Evolutionary conservation across 2,113 vertebrate genomes (phyloP).

Genomic region (Leucoraja erinaceus): DNA sequence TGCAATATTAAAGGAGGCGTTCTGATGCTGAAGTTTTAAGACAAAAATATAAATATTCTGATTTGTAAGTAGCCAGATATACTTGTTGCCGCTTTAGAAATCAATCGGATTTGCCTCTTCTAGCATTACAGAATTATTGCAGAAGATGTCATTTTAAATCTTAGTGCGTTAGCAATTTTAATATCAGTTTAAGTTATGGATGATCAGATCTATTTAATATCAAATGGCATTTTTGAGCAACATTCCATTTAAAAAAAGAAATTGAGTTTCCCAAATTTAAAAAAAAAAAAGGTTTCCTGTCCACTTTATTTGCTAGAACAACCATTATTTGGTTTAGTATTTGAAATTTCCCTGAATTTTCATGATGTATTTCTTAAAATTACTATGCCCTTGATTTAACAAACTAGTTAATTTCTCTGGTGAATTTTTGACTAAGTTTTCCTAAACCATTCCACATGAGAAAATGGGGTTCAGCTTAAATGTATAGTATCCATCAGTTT

Average conservation of each 20-base stretch:
- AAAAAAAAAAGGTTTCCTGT: background rate
- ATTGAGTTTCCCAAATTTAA: background rate
- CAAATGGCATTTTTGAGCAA: slow-evolving; percentile 10
- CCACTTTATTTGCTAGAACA: background rate
- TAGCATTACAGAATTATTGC: background rate
- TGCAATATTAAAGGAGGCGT: slow-evolving; percentile 26
- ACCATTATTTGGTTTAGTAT: background rate
- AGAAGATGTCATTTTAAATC: background rate
- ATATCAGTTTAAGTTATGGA: background rate
- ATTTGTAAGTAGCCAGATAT: slow-evolving; percentile 18
- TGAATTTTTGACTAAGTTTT: background rate
- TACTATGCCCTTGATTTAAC: background rate
- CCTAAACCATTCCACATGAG: background rate
- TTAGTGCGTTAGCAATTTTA: background rate
- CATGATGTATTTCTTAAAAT: background rate
- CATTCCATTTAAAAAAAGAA: slow-evolving; percentile 4
- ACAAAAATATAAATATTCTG: background rate
- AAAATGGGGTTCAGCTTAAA: background rate
- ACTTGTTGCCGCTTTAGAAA: background rate
- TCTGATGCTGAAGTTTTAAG: slow-evolving; percentile 18
- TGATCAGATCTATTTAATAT: background rate
- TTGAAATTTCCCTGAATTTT: slow-evolving; percentile 4
- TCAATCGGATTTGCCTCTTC: background rate
- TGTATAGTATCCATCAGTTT: background rate
- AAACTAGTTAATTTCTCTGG: background rate